phyloP scores from a whole-genome alignment of 1,140 invertebrate genomes.

The Megalopta genalis region DNA sequence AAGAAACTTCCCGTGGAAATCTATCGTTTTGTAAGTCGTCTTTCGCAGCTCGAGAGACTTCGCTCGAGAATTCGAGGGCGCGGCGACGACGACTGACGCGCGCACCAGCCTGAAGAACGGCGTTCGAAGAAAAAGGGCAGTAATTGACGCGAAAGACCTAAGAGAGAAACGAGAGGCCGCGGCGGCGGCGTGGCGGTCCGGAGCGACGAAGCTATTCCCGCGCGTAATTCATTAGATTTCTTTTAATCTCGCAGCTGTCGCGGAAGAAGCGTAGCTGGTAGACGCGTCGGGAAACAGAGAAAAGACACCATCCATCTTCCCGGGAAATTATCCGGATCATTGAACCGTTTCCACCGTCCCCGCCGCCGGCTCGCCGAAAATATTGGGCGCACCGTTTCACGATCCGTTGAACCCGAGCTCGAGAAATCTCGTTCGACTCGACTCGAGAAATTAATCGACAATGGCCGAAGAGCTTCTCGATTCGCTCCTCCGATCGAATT shows the following conservation, averaged over 20 bases:
- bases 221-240: constrained; percentile 3
- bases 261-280: background rate
- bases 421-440: constrained; percentile 6
- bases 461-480: background rate
- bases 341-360: background rate
- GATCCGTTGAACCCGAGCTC: constrained; percentile 16
- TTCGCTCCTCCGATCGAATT: background rate
- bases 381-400: constrained; percentile 12
- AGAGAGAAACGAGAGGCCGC: background rate
- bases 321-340: constrained; percentile 21
- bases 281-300: background rate
- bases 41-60: no score
- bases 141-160: background rate
- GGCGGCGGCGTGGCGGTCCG: no score
- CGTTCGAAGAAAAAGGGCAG: background rate
- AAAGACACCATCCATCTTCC: background rate
- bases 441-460: constrained; percentile 24
- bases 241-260: background rate
- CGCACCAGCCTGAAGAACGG: background rate
- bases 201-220: background rate
- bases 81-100: background rate
- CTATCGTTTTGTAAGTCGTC: no score
- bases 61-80: background rate
- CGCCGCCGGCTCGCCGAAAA: background rate
- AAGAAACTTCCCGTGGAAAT: no score